These are phyloP conservation scores for Stegostoma tigrinum DNA, from an alignment of 2,113 vertebrate genomes.

Conservation along the genomic window DNA sequence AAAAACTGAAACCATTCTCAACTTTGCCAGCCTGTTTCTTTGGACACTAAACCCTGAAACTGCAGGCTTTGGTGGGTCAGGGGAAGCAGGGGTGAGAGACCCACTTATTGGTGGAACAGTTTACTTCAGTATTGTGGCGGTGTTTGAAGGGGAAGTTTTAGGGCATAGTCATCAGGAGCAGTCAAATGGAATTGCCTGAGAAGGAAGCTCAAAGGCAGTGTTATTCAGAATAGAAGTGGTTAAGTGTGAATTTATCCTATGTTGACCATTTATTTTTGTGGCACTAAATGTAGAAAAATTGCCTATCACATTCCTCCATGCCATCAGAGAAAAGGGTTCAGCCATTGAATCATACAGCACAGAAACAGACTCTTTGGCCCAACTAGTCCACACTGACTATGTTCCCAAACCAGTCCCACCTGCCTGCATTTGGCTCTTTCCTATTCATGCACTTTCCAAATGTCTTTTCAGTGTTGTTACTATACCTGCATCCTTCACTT, in stretches of 20 bases:
- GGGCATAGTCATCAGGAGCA: background rate
- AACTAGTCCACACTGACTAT: too few relatives aligned
- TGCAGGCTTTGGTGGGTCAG: background rate
- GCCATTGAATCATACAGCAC: background rate
- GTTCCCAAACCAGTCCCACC: too few relatives aligned
- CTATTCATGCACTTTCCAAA: too few relatives aligned
- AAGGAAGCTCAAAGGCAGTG: background rate
- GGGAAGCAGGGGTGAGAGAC: too few relatives aligned
- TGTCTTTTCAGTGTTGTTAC: too few relatives aligned
- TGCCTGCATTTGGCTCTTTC: too few relatives aligned
- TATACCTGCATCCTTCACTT: too few relatives aligned
- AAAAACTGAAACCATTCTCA: background rate
- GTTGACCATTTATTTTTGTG: background rate
- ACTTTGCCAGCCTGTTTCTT: background rate
- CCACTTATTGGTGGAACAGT: background rate
- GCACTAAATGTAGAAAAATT: background rate
- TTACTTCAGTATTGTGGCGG: background rate
- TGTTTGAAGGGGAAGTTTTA: background rate
- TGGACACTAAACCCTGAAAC: background rate
- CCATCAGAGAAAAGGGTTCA: background rate
- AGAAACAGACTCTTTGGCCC: too few relatives aligned
- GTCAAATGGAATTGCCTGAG: background rate
- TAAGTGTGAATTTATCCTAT: background rate
- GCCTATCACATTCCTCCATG: background rate
- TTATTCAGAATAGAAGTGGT: background rate